Evolutionary conservation across 2,113 vertebrate genomes (phyloP).

Genomic region (Perca schrenkii): DNA sequence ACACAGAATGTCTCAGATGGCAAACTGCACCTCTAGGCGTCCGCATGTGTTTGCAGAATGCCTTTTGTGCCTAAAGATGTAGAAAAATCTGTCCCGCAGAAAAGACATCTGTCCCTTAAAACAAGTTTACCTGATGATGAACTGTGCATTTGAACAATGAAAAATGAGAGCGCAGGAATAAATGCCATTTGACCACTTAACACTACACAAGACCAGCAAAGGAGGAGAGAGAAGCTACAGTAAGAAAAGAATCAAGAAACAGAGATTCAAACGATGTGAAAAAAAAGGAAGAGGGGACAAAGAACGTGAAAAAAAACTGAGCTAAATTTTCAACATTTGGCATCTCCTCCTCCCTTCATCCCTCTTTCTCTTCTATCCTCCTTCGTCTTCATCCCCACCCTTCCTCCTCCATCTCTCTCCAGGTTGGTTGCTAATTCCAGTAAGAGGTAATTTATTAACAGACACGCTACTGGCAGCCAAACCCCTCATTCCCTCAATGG

Average conservation of each 20-base stretch:
- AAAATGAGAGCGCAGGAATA: neutral
- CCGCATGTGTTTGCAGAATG: neutral
- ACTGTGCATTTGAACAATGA: no score
- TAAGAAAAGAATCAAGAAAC: neutral
- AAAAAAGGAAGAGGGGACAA: neutral
- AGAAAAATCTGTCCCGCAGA: neutral
- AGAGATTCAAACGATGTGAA: neutral
- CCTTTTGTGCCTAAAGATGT: no score
- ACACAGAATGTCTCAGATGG: no score
- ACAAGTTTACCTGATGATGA: neutral
- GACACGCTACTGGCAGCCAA: constrained; percentile 58
- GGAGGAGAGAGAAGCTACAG: neutral
- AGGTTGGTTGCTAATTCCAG: constrained; percentile 78
- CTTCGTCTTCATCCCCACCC: neutral
- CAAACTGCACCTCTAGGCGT: neutral
- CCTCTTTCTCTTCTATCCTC: neutral
- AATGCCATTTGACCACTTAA: neutral
- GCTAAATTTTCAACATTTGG: neutral
- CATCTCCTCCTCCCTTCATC: neutral
- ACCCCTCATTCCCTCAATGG: constrained; percentile 76
- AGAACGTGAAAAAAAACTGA: neutral
- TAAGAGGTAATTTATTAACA: constrained; percentile 83
- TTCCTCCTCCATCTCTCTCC: constrained; percentile 33
- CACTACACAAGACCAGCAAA: neutral
- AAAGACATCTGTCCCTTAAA: neutral